Evolutionary conservation across 2,888 invertebrate species (phyloP).

Genomic region (Polyommatus icarus): DNA sequence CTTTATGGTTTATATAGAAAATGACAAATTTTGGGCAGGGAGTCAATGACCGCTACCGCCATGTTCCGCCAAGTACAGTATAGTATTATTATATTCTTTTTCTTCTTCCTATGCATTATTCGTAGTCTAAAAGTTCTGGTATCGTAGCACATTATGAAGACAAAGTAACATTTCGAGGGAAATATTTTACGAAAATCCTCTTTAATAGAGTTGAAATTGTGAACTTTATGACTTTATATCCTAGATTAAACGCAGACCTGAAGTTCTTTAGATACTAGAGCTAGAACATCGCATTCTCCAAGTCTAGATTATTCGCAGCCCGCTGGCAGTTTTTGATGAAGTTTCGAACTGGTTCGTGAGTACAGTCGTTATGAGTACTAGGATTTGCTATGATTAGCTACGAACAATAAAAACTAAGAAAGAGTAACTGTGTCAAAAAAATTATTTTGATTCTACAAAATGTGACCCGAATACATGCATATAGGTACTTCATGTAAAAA

Average conservation of each 20-base stretch:
- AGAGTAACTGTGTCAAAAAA: too few species aligned
- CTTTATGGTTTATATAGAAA: too few species aligned
- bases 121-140: neutral
- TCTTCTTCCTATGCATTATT: too few species aligned
- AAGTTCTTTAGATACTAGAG: constrained; percentile 16
- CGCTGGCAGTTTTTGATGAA: constrained; percentile 23
- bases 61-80: too few species aligned
- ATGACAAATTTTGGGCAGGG: too few species aligned
- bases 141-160: neutral
- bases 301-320: constrained; percentile 7
- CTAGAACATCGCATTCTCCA: constrained; percentile 15
- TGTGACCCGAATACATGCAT: too few species aligned
- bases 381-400: neutral
- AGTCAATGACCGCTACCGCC: too few species aligned
- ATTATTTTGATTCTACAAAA: too few species aligned
- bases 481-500: too few species aligned
- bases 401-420: too few species aligned
- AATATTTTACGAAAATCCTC: constrained; percentile 8
- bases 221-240: constrained; percentile 15
- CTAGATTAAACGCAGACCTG: constrained; percentile 21
- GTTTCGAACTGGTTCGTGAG: constrained; percentile 24
- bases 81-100: too few species aligned
- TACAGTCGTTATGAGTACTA: neutral
- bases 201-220: constrained; percentile 6
- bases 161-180: neutral